Base-by-base conservation (phyloP, 2,888 invertebrate genomes). In the Auanema freiburgensis region DNA sequence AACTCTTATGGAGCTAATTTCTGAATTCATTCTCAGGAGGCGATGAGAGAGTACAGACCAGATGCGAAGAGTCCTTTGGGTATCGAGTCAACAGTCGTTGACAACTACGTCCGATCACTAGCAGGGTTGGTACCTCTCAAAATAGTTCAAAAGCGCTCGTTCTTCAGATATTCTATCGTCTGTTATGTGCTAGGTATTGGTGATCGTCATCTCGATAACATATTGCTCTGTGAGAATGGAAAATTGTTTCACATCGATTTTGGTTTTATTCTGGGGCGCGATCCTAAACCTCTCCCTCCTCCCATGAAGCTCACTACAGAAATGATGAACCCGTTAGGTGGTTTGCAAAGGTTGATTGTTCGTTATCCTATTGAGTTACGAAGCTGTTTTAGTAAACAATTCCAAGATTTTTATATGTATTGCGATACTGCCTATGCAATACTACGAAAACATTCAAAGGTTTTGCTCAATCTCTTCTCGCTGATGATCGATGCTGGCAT, bases 251-350 rank as follows among this genome's bases (percentile, higher is more conserved):
- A 96, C 86, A 94, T 96, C 74, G 96, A 96, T 87, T 99, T 98
- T 86, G 97, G 97, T 1, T 98, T 93, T 86, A 92, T 95, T 84
- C 88, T 98, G 65, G 98, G 83, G 41, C 59, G 69, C 8, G 98
- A 99, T 87, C 98, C 98, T 3, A 99, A 99, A 86, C 96, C 96
- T 1, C 88, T 97, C 84, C 97, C 97, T 1, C 96, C 98, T 12
- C 96, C 97, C 6, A 98, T 99, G 95, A 97, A 96, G 86, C 88
- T 99, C 49, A 95, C 93, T 85, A 92, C 91, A 85, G 97, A 98
- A 87, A 98, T 99, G 97, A 93, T 98, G 21, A 96, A 97, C 83
- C 78, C 92, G 0, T 86, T 87, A 66, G 73, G 73, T 21, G 70
- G 70, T 23, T 40, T 65, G 10, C 59, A 71, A 21, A 66, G 66